Conservation (phyloP, 2,888 invertebrate species). For the Agrotis clavis region DNA sequence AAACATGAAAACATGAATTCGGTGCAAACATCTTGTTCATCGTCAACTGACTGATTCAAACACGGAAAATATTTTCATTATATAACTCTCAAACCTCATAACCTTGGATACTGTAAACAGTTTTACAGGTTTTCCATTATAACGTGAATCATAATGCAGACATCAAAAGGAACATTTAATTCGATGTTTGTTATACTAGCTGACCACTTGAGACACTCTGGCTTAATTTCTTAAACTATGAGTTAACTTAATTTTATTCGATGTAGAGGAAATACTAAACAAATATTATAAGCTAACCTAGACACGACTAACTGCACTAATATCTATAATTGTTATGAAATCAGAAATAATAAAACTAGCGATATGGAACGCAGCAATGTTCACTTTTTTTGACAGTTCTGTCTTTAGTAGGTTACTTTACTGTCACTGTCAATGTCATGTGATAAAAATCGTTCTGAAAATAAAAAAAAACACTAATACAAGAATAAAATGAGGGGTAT, state of each 20-base stretch:
- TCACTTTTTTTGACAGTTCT: constrained; percentile 12
- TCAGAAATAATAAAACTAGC: background rate
- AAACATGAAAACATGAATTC: constrained; percentile 74
- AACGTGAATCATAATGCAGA: constrained; percentile 21
- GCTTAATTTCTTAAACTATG: background rate
- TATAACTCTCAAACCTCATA: constrained; percentile 71
- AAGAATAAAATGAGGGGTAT: background rate
- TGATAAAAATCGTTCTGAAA: constrained; percentile 24
- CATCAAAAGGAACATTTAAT: constrained; percentile 20
- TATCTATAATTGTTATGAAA: background rate
- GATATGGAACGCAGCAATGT: constrained; percentile 26
- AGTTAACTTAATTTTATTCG: background rate
- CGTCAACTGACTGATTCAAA: constrained; percentile 69
- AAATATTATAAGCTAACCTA: background rate
- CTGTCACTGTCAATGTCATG: constrained; percentile 15
- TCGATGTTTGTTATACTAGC: constrained; percentile 2
- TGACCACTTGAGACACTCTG: constrained; percentile 6
- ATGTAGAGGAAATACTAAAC: background rate
- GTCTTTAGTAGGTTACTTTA: background rate
- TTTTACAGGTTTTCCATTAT: constrained; percentile 44
- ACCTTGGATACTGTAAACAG: constrained; percentile 65
- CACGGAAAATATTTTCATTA: constrained; percentile 71
- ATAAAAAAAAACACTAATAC: too few species aligned
- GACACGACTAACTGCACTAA: constrained; percentile 1
- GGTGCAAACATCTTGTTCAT: constrained; percentile 78